phyloP scores from a whole-genome alignment of 2,113 vertebrate genomes.

The Phalacrocorax brasilianus region DNA sequence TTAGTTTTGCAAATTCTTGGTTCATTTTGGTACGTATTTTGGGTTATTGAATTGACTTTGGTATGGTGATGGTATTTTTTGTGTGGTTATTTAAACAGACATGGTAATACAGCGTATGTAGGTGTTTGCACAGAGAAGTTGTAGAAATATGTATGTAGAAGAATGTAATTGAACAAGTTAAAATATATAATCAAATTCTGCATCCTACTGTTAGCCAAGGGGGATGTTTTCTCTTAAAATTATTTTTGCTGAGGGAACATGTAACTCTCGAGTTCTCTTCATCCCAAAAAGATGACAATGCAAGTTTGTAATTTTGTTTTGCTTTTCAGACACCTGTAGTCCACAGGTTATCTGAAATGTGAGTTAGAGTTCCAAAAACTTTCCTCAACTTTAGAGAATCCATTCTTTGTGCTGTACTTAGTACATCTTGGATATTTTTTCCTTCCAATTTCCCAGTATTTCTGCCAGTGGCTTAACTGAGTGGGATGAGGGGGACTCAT shows the following conservation, averaged over 20 bases:
- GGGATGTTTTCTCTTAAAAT: neutral
- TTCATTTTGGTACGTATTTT: neutral
- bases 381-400: neutral
- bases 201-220: neutral
- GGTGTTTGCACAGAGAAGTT: neutral
- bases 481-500: accelerated
- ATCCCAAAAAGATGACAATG: neutral
- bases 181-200: neutral
- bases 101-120: accelerated
- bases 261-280: neutral
- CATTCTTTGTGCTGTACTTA: neutral
- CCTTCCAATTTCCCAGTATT: neutral
- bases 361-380: neutral
- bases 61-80: neutral
- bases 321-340: neutral
- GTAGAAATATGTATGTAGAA: neutral
- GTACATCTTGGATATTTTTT: neutral
- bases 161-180: neutral
- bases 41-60: neutral
- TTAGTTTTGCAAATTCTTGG: neutral
- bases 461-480: neutral
- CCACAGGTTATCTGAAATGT: neutral
- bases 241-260: neutral
- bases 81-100: neutral
- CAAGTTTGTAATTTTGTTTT: neutral